Base-by-base conservation (phyloP, 2,888 invertebrate species). In the Dendrolimus houi region DNA sequence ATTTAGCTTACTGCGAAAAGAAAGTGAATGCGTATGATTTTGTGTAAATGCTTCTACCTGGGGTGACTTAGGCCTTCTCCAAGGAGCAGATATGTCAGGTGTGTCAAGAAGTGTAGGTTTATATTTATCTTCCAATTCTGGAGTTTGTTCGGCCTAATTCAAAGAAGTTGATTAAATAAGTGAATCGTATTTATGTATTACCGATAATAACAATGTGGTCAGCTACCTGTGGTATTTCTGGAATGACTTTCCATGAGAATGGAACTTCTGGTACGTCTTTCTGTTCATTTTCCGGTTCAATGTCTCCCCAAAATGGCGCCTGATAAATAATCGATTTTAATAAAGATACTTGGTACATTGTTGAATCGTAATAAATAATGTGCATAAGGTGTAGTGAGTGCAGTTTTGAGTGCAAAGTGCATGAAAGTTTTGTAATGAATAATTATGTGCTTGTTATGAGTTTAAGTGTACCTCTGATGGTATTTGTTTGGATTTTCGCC, bases 151-250 rank as follows among this genome's bases (percentile, higher is more conserved):
- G 57, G 85, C 87, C 88, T 89, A 75, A 73, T 77, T 62, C 64
- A 69, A 68, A 62, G 57, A 13, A 56, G 63, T 47, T 54, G 56
- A 47, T 47, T 47, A 47, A 47, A 47, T 47, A 10, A 47, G 7
- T 10, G 47, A 47, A 47, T 10, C 47, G 12, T 47, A 9, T 47
- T 47, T 47, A 1, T 47, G 47, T 47, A 29, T 47, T 12, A 47
- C 12, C 9, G 47, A 42, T 53, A 59, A 54, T 47, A 47, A 54
- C 57, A 52, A 52, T 59, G 55, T 57, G 66, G 10, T 68, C 47
- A 47, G 12, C 59, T 88, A 89, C 89, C 89, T 89, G 88, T 68
- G 88, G 87, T 72, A 89, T 78, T 80, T 88, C 89, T 63, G 89
- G 88, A 71, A 89, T 89, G 54, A 79, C 77, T 63, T 88, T 73